Percentiles rank a stretch among this genome's conserved stretches.
Evolutionary conservation across 1,140 invertebrate species (phyloP).

Genomic region (Arion vulgaris): DNA sequence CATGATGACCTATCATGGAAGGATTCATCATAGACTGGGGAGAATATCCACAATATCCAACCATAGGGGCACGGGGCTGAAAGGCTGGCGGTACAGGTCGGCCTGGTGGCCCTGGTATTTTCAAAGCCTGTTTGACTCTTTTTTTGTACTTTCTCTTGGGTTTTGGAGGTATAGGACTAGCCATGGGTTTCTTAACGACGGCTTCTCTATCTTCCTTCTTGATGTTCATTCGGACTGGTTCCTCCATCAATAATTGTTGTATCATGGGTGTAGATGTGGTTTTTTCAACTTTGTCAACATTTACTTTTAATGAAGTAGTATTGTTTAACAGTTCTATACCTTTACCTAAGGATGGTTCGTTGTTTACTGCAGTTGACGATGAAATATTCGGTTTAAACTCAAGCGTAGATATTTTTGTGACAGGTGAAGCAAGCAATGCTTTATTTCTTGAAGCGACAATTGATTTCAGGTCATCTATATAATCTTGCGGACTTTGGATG

Average conservation of each 20-base stretch:
- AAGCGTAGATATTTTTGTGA: background rate
- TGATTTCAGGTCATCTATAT: background rate
- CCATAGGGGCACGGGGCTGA: background rate
- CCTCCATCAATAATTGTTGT: conserved; percentile 34
- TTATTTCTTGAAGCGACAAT: background rate
- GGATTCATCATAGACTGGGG: background rate
- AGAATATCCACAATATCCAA: background rate
- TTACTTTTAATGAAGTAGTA: background rate
- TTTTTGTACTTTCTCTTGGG: conserved; percentile 13
- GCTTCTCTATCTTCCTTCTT: background rate
- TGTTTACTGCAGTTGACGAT: background rate
- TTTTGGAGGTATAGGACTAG: background rate
- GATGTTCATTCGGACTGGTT: conserved; percentile 13
- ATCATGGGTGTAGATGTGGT: conserved; percentile 25
- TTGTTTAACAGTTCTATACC: background rate
- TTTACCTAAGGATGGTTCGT: background rate
- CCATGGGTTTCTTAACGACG: conserved; percentile 9
- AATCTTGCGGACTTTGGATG: background rate
- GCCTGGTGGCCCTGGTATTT: background rate
- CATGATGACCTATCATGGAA: background rate
- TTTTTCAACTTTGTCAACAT: background rate
- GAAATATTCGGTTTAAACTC: background rate
- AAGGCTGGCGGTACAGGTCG: conserved; percentile 17
- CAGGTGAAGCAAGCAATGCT: background rate
- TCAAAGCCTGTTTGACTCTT: background rate